Base-by-base conservation (phyloP, 2,888 invertebrate species). In the Athalia cordata region DNA sequence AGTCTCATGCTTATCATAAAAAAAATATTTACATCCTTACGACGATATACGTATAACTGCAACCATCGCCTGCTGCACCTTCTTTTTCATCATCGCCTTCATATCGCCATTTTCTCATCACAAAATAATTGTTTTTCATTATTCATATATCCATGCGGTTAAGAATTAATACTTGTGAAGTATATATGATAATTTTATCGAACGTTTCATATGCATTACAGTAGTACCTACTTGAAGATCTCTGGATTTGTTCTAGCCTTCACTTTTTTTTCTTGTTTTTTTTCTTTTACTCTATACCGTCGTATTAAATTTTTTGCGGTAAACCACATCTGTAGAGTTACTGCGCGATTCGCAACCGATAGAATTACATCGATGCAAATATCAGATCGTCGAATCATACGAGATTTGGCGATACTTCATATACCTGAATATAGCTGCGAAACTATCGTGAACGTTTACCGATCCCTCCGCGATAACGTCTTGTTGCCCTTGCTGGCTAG, bases 401-500 rank as follows among this genome's bases (percentile, higher is more conserved):
- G 50, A 67, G 8, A 68, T 68, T 52, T 43, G 9, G 13, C 72
- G 45, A 57, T 47, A 29, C 29, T 29, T 29, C n/a, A n/a, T 29
- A 2, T 29, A 29, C 29, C 29, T 29, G 29, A 29, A 29, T 2
- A 29, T 29, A 29, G 13, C 43, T 45, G 15, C 52, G 9, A 67
- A 0, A 67, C 52, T 29, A 45, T n/a, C 57, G 55, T 55, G 43
- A 4, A 55, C 15, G 52, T 52, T 72, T 13, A 29, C 59, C 47
- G 59, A 72, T 72, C 72, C 59, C 72, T 72, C 59, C 57, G 72
- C 59, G 13, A 47, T 68, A 29, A 68, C 52, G 68, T 52, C 50
- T 50, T 75, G 62, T 62, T 61, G 61, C 75, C 55, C 75, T 75
- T 57, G 49, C 75, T 6, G 29, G 62, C 52, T 50, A 29, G 49